Evolutionary conservation across 2,888 invertebrate genomes (phyloP).

Genomic region (Noctua janthina): DNA sequence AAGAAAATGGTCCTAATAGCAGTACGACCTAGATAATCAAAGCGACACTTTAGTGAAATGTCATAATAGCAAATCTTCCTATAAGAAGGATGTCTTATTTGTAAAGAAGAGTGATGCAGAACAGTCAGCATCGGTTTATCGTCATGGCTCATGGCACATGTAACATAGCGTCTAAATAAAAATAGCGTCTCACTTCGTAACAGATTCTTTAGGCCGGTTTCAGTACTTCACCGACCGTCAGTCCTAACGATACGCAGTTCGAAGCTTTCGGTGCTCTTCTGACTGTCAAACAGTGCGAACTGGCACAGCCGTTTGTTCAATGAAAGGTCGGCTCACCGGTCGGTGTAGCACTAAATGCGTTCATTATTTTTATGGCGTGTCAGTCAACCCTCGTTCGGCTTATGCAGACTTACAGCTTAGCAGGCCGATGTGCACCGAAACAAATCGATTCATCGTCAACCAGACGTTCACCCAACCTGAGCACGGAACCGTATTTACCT

Average conservation of each 20-base stretch:
- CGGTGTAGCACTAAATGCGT: background rate
- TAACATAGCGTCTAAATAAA: background rate
- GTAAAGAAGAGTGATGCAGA: background rate
- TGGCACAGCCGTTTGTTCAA: background rate
- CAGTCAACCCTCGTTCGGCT: background rate
- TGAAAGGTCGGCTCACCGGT: background rate
- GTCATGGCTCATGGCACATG: background rate
- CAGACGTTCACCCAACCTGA: background rate
- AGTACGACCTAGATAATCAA: background rate
- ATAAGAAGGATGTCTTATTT: background rate
- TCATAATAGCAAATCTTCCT: background rate
- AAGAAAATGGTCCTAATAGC: background rate
- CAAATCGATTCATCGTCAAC: too few relatives aligned
- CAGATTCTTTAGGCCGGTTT: background rate
- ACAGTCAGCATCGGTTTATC: background rate
- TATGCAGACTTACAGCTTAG: background rate
- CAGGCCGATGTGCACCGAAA: background rate
- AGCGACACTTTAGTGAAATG: background rate
- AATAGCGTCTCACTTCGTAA: too few relatives aligned
- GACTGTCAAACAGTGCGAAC: background rate
- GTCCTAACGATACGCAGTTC: background rate
- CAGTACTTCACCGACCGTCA: background rate
- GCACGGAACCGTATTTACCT: background rate
- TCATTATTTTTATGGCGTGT: background rate
- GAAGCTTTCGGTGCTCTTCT: background rate